Conservation (phyloP, 2,888 invertebrate genomes). For the Neoitamus cyanurus region DNA sequence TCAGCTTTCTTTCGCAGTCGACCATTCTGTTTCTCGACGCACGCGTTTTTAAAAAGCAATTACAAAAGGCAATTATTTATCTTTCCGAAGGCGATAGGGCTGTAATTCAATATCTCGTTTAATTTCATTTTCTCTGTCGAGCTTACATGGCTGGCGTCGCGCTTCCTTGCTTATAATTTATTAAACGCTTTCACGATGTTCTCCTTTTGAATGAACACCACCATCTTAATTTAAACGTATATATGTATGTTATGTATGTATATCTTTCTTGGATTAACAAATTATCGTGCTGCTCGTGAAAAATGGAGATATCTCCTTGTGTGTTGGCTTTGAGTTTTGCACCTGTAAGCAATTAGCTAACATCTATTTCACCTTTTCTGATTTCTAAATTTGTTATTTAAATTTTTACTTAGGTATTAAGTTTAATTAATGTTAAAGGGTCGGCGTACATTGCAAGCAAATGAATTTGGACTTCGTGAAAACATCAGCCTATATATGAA, state of each 20-base stretch:
- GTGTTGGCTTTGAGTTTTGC: background rate
- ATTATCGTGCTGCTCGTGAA: background rate
- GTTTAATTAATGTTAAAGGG: too few species aligned
- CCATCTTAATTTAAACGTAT: background rate
- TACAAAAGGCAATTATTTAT: constrained; percentile 5
- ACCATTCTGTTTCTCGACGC: background rate
- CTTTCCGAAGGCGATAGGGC: background rate
- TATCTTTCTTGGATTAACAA: background rate
- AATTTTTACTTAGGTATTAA: too few species aligned
- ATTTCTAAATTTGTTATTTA: too few species aligned
- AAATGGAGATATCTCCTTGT: background rate
- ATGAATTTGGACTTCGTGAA: too few species aligned
- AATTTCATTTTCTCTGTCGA: background rate
- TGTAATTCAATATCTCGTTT: background rate
- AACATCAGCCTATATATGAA: too few species aligned
- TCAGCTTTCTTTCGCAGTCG: background rate
- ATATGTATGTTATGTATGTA: background rate
- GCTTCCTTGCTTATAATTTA: background rate
- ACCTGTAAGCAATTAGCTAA: background rate
- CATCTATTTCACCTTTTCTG: background rate
- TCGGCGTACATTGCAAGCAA: too few species aligned
- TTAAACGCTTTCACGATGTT: background rate
- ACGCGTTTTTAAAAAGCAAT: background rate
- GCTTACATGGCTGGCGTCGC: background rate
- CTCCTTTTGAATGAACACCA: background rate